Conservation (phyloP, 2,888 invertebrate genomes). For the Platycheirus albimanus region DNA sequence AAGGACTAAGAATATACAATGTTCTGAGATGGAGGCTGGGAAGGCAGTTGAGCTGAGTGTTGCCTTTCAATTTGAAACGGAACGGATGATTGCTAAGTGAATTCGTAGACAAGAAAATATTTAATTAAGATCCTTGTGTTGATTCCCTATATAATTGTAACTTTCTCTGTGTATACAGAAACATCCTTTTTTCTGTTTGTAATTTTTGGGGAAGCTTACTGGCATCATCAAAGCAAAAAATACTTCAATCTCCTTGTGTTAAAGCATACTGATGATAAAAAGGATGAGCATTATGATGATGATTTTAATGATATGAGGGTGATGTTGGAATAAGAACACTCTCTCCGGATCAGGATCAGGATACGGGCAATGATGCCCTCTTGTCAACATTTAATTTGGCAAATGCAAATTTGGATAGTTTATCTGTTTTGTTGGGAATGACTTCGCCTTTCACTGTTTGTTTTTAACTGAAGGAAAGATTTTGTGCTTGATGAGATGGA, state of each 20-base stretch:
- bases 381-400: constrained; percentile 69
- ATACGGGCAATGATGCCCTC: constrained; percentile 52
- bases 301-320: constrained; percentile 21
- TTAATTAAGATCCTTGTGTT: constrained; percentile 70
- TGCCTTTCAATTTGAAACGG: constrained; percentile 42
- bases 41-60: neutral
- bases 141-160: constrained; percentile 42
- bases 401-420: constrained; percentile 73
- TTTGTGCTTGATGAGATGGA: constrained; percentile 20
- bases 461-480: constrained; percentile 14
- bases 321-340: constrained; percentile 24
- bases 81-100: constrained; percentile 68
- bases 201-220: constrained; percentile 28
- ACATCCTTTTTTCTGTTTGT: constrained; percentile 25
- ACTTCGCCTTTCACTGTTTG: constrained; percentile 3
- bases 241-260: constrained; percentile 40
- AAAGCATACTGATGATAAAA: constrained; percentile 19
- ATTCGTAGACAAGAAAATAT: constrained; percentile 71
- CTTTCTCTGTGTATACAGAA: constrained; percentile 15
- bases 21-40: neutral
- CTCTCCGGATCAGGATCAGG: constrained; percentile 6
- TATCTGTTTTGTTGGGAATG: constrained; percentile 40
- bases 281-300: constrained; percentile 9
- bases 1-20: neutral
- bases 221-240: constrained; percentile 69